These are phyloP conservation scores for Sesamia inferens DNA, from an alignment of 2,888 invertebrate species.

Conservation along the genomic window DNA sequence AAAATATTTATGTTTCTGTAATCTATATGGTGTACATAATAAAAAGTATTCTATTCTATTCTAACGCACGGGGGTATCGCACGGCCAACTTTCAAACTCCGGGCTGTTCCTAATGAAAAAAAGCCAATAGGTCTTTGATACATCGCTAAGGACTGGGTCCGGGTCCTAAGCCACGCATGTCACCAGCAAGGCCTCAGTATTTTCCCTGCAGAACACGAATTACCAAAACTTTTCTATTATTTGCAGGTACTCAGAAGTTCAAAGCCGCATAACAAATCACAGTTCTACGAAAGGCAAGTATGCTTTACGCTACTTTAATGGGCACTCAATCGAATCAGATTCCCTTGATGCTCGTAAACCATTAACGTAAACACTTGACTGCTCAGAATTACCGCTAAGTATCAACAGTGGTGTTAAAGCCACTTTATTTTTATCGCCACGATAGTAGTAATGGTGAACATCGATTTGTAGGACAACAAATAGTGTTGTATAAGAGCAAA, in stretches of 20 bases:
- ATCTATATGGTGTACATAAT: no score
- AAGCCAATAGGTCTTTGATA: no score
- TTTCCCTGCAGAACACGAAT: not conserved
- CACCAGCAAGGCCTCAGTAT: no score
- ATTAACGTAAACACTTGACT: conserved; percentile 53
- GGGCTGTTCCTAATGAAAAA: no score
- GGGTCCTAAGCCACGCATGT: no score
- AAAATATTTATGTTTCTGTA: no score
- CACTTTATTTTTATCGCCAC: conserved; percentile 51
- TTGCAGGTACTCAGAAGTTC: conserved; percentile 52
- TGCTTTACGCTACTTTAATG: conserved; percentile 35
- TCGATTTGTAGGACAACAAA: conserved; percentile 37
- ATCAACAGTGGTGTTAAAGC: conserved; percentile 52
- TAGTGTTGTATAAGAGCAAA: not conserved
- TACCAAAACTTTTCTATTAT: conserved; percentile 27
- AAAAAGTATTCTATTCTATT: no score
- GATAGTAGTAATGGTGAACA: conserved; percentile 27
- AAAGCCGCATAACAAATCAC: conserved; percentile 28
- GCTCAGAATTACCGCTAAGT: conserved; percentile 53
- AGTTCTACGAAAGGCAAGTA: conserved; percentile 58
- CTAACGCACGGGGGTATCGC: no score
- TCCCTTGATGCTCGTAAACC: conserved; percentile 57
- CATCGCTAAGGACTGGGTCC: no score
- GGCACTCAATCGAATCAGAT: conserved; percentile 44
- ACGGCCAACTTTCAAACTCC: no score